phyloP scores from a whole-genome alignment of 2,797 vertebrate species.

The Acomys russatus region DNA sequence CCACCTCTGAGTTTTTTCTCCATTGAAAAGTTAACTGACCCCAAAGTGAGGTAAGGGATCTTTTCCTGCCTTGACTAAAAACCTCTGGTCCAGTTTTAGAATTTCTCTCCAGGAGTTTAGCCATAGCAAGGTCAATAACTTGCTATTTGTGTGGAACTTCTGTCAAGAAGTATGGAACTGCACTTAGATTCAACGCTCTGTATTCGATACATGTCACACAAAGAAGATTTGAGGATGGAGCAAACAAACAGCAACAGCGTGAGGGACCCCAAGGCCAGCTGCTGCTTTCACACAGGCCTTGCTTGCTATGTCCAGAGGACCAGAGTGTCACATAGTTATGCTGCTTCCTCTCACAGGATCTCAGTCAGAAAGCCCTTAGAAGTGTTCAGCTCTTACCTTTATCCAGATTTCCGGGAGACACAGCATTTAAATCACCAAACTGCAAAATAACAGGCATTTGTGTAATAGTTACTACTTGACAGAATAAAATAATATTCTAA shows the following conservation, averaged over 20 bases:
- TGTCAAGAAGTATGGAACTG: not conserved
- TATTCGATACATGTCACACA: not conserved
- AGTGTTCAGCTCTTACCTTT: constrained; percentile 88
- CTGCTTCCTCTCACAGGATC: constrained; percentile 5
- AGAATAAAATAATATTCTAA: constrained; percentile 64
- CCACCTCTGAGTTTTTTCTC: not conserved
- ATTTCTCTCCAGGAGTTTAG: constrained; percentile 24
- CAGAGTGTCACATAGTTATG: not conserved
- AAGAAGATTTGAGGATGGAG: not conserved
- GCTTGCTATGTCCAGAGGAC: not conserved
- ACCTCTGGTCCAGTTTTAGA: constrained; percentile 15
- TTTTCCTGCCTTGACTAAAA: constrained; percentile 57
- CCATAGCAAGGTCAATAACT: not conserved
- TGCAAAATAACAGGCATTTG: constrained; percentile 86
- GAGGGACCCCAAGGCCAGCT: not conserved
- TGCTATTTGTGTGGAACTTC: constrained; percentile 12
- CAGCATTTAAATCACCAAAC: constrained; percentile 92
- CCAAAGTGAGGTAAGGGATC: not conserved
- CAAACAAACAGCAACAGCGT: not conserved
- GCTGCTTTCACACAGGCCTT: not conserved
- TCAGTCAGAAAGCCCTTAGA: constrained; percentile 44
- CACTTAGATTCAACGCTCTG: constrained; percentile 50
- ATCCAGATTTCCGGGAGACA: constrained; percentile 92
- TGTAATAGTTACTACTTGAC: constrained; percentile 73
- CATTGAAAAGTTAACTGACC: not conserved